Evolutionary conservation across 1,140 invertebrate genomes (phyloP).

Genomic region (Metopolophium dirhodum): DNA sequence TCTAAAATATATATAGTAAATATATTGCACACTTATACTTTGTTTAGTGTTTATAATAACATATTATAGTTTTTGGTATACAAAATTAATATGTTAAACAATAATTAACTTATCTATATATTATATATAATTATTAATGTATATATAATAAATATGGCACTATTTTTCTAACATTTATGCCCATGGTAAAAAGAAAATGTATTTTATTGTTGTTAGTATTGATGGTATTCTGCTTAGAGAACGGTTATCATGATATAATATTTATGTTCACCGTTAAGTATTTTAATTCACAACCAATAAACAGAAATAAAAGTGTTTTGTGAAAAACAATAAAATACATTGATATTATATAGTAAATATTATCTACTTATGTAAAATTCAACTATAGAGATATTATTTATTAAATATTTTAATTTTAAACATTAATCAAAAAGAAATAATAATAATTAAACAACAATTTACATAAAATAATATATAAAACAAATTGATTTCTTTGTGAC

Average conservation of each 20-base stretch:
- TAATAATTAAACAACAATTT: not conserved
- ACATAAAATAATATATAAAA: constrained; percentile 15
- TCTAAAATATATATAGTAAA: not conserved
- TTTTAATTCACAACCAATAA: constrained; percentile 20
- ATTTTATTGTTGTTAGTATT: not conserved
- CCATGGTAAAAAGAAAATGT: not conserved
- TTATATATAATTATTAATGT: not conserved
- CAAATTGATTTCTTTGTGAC: not conserved
- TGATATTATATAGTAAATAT: not conserved
- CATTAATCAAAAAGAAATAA: constrained; percentile 3
- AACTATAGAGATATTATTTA: not conserved
- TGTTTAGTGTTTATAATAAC: not conserved
- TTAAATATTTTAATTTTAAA: constrained; percentile 26
- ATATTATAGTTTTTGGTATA: constrained; percentile 6
- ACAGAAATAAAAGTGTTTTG: not conserved
- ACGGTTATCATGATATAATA: not conserved
- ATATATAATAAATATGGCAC: not conserved
- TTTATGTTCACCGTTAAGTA: not conserved
- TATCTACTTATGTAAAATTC: not conserved
- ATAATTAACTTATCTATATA: not conserved
- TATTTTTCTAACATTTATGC: not conserved
- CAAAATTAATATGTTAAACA: not conserved
- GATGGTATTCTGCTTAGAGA: not conserved
- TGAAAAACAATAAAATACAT: not conserved
- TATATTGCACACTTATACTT: constrained; percentile 22